A percentile compares a stretch with the other conserved stretches of the same genome.
phyloP scores from a whole-genome alignment of 2,888 invertebrate genomes.

The Melieria omissa region DNA sequence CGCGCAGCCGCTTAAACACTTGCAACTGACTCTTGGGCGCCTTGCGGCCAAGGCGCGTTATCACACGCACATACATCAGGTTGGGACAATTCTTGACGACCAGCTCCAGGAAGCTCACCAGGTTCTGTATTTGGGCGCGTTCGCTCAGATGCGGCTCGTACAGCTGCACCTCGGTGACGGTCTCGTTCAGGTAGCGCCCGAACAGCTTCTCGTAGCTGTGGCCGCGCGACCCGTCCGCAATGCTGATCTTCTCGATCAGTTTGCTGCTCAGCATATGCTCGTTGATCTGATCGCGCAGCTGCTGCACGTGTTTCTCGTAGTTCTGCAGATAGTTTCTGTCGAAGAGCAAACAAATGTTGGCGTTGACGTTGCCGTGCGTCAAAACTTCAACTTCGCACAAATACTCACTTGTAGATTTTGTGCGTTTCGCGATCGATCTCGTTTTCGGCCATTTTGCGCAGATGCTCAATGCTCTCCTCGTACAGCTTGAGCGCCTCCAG shows the following conservation, averaged over 20 bases:
- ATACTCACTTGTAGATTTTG: conserved; percentile 15
- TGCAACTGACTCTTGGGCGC: conserved; percentile 69
- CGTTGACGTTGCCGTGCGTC: not conserved
- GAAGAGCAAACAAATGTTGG: too few relatives aligned
- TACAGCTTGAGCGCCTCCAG: conserved; percentile 33
- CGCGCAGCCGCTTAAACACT: conserved; percentile 69
- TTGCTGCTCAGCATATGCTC: conserved; percentile 67
- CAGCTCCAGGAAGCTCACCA: conserved; percentile 83
- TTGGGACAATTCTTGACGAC: conserved; percentile 74
- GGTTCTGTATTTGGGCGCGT: conserved; percentile 85
- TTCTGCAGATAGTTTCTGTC: conserved; percentile 6
- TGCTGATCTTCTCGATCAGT: conserved; percentile 78
- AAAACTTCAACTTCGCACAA: not conserved
- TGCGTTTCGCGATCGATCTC: conserved; percentile 9
- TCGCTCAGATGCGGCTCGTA: conserved; percentile 86
- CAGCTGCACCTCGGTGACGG: conserved; percentile 75
- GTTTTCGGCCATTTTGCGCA: conserved; percentile 8
- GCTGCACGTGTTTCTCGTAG: conserved; percentile 11
- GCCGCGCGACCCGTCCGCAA: conserved; percentile 78
- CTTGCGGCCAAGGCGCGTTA: conserved; percentile 68
- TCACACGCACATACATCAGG: conserved; percentile 70
- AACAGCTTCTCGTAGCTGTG: conserved; percentile 81
- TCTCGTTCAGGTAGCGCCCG: conserved; percentile 79
- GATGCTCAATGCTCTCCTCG: conserved; percentile 20
- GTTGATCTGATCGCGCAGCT: conserved; percentile 14